Percentiles rank a stretch among this genome's conserved stretches.
These are phyloP conservation scores for Abramis brama DNA, from an alignment of 2,113 vertebrate species.

Conservation along the genomic window DNA sequence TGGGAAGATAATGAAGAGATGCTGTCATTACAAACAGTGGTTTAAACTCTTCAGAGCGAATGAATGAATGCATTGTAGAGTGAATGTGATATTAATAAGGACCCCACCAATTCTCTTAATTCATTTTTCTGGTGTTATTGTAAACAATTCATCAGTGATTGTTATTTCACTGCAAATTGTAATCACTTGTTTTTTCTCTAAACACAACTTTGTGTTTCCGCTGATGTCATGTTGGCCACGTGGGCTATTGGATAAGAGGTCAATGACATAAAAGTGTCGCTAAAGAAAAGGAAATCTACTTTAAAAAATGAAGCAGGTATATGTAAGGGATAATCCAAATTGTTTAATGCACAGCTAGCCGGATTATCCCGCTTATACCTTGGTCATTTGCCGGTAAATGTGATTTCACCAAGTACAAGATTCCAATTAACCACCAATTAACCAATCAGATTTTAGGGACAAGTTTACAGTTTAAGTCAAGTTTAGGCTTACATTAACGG, in stretches of 20 bases:
- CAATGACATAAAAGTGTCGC: not conserved
- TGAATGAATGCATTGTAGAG: not conserved
- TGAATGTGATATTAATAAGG: not conserved
- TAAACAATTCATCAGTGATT: not conserved
- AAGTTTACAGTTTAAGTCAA: too few relatives aligned
- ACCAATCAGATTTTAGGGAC: too few relatives aligned
- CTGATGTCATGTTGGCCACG: not conserved
- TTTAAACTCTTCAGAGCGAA: not conserved
- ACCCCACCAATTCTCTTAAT: not conserved
- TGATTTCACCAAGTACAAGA: too few relatives aligned
- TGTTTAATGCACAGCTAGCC: too few relatives aligned
- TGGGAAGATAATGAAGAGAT: slow-evolving; percentile 62
- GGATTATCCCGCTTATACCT: too few relatives aligned
- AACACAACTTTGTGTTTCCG: not conserved
- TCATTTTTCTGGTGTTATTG: not conserved
- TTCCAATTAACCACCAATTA: too few relatives aligned
- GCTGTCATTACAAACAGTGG: slow-evolving; percentile 52
- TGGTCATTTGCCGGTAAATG: too few relatives aligned
- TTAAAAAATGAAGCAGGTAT: not conserved
- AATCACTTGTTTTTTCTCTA: not conserved
- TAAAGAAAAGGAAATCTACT: not conserved
- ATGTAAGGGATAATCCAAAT: too few relatives aligned
- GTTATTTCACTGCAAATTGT: not conserved
- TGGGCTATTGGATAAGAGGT: not conserved
- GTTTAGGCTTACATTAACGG: too few relatives aligned